Evolutionary conservation across 1,140 invertebrate genomes (phyloP), one percentile per base, ranked within the genome.

Genomic region (Daktulosphaira vitifoliae): DNA sequence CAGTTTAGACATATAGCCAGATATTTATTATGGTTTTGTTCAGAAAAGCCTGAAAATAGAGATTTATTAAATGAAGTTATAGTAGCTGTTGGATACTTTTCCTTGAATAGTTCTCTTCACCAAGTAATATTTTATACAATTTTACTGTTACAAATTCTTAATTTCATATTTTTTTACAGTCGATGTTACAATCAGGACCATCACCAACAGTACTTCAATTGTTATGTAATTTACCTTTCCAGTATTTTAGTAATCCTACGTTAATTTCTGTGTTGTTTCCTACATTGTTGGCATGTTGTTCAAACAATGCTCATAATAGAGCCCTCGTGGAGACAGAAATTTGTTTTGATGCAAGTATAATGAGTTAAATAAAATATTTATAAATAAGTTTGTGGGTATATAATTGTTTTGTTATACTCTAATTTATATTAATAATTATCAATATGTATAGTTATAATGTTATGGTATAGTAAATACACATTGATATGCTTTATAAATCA

Each of bases 1-100:
- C 89, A 94, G 74, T 87, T 92, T 75, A 82, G 91, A n/a, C 85
- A 93, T 73, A 90, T 93, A 70, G 81, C 88, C 56, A 88, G 84
- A 71, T 86, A 90, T 75, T 78, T 94, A 68, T 80, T 94, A 51
- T 87, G 88, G 81, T 89, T 87, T 70, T 88, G 87, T 71, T 79
- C 79, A 16, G 68, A 72, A 3, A 70, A 76, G 13, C 71, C 73
- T 20, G 67, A 65, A 71, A 70, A 71, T 72, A 72, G 76, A 74
- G 69, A 75, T 13, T 75, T 92, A 8, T 79, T 92, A 11, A 83
- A 86, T 69, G 84, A 89, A 72, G 79, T 91, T 3, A 84, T 93
- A 66, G 76, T 82, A 22, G 81, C 88, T 37, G 81, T 91, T 39
- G 90, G 89, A 22, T 90, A 88, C 75, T 92, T 92, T 74, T 83